These are phyloP conservation scores for Plectus sambesii DNA, from an alignment of 1,140 invertebrate species.

Conservation along the genomic window DNA sequence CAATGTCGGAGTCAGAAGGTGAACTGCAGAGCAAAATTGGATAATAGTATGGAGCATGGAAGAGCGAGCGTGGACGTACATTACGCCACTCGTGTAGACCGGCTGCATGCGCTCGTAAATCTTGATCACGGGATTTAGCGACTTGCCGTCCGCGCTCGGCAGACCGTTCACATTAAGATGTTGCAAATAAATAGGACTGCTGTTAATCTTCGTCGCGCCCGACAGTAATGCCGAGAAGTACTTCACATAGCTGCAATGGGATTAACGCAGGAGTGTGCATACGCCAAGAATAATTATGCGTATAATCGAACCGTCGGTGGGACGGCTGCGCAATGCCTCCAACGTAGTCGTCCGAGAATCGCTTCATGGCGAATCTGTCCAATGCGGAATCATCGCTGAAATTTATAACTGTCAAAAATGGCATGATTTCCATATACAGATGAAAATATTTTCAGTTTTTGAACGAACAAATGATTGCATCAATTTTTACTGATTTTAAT, in stretches of 20 bases:
- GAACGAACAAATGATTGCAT: too few relatives aligned
- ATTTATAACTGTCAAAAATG: slow-evolving; percentile 26
- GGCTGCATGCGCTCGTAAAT: slow-evolving; percentile 69
- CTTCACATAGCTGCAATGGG: slow-evolving; percentile 62
- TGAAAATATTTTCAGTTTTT: too few relatives aligned
- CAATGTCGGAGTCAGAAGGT: slow-evolving; percentile 12
- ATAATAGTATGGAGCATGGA: background rate
- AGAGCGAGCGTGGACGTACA: slow-evolving; percentile 53
- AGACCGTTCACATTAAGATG: slow-evolving; percentile 76
- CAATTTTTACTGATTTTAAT: background rate
- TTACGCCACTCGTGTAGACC: slow-evolving; percentile 70
- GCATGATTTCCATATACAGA: too few relatives aligned
- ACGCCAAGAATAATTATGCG: slow-evolving; percentile 2
- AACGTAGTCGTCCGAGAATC: slow-evolving; percentile 75
- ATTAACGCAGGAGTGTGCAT: slow-evolving; percentile 4
- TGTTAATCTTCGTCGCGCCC: slow-evolving; percentile 71
- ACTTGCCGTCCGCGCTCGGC: slow-evolving; percentile 55
- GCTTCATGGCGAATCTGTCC: slow-evolving; percentile 78
- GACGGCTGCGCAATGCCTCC: slow-evolving; percentile 68
- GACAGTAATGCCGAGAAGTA: slow-evolving; percentile 79
- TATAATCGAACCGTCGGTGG: slow-evolving; percentile 61
- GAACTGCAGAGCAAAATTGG: slow-evolving; percentile 8
- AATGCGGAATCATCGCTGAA: slow-evolving; percentile 68
- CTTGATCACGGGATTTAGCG: slow-evolving; percentile 49
- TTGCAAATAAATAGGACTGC: slow-evolving; percentile 69